Evolutionary conservation across 2,888 invertebrate genomes (phyloP).

Genomic region (Epirrhoe tristata): DNA sequence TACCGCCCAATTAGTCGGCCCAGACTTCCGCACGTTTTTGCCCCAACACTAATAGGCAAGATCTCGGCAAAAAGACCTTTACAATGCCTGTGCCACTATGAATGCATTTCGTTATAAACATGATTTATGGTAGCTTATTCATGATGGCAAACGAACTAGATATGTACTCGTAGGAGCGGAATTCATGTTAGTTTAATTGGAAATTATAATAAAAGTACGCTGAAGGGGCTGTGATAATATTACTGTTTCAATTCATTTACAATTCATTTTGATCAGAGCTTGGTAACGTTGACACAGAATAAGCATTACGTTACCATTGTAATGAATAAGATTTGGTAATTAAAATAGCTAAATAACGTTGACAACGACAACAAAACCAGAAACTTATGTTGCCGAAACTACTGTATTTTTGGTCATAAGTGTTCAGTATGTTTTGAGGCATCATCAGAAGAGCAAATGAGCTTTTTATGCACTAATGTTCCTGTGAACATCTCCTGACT

Average conservation of each 20-base stretch:
- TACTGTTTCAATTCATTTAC: slow-evolving; percentile 27
- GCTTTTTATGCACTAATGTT: no score
- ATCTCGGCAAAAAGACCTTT: slow-evolving; percentile 65
- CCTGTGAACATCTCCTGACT: no score
- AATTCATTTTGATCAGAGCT: background rate
- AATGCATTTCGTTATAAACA: slow-evolving; percentile 43
- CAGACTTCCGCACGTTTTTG: slow-evolving; percentile 82
- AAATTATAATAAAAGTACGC: slow-evolving; percentile 45
- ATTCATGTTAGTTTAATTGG: slow-evolving; percentile 42
- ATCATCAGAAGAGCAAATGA: no score
- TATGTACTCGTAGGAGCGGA: slow-evolving; percentile 28
- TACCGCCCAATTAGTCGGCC: slow-evolving; percentile 77
- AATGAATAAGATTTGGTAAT: no score
- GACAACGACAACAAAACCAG: no score
- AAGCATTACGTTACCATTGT: no score
- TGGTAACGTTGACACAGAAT: background rate
- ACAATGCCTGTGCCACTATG: slow-evolving; percentile 50
- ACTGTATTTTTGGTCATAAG: no score
- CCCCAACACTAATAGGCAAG: slow-evolving; percentile 78
- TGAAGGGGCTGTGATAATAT: slow-evolving; percentile 30
- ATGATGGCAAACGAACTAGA: slow-evolving; percentile 43
- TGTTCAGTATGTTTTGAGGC: no score
- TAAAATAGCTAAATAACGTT: no score
- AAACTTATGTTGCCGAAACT: no score
- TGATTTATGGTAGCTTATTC: slow-evolving; percentile 47